Conservation (phyloP, 2,113 vertebrate genomes). For the Hypanus sabinus region DNA sequence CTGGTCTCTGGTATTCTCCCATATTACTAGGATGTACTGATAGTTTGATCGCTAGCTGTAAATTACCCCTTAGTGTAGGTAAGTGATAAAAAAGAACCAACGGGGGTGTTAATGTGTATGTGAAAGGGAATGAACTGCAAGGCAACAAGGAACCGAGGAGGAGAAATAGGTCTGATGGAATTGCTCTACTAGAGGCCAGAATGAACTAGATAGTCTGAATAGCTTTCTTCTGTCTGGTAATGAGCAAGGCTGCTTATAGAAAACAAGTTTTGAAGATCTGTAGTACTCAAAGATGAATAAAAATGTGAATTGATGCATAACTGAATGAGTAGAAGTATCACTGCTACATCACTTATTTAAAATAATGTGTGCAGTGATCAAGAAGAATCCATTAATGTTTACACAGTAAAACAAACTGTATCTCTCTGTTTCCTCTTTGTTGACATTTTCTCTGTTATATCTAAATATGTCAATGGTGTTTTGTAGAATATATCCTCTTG, state of each 20-base stretch:
- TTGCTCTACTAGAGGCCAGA: too few relatives aligned
- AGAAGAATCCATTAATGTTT: not conserved
- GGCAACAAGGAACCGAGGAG: too few relatives aligned
- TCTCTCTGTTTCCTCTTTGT: not conserved
- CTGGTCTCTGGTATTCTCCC: too few relatives aligned
- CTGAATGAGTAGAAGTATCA: not conserved
- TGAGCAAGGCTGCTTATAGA: not conserved
- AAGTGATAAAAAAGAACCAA: too few relatives aligned
- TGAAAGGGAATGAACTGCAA: too few relatives aligned
- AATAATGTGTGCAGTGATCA: not conserved
- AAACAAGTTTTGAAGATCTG: not conserved
- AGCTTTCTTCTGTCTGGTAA: too few relatives aligned
- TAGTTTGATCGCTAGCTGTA: too few relatives aligned
- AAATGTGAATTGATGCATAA: not conserved
- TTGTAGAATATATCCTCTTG: not conserved
- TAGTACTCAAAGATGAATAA: not conserved
- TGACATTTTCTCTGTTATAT: not conserved
- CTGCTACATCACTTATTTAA: not conserved
- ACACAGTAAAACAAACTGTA: not conserved
- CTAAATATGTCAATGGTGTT: not conserved
- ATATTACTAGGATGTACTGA: too few relatives aligned
- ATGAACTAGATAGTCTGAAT: too few relatives aligned
- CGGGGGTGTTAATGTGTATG: too few relatives aligned
- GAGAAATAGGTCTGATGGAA: too few relatives aligned
- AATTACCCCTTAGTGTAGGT: too few relatives aligned